Evolutionary conservation across 2,888 invertebrate species (phyloP), one percentile per base, ranked within the genome.

Genomic region (Enchytraeus crypticus): DNA sequence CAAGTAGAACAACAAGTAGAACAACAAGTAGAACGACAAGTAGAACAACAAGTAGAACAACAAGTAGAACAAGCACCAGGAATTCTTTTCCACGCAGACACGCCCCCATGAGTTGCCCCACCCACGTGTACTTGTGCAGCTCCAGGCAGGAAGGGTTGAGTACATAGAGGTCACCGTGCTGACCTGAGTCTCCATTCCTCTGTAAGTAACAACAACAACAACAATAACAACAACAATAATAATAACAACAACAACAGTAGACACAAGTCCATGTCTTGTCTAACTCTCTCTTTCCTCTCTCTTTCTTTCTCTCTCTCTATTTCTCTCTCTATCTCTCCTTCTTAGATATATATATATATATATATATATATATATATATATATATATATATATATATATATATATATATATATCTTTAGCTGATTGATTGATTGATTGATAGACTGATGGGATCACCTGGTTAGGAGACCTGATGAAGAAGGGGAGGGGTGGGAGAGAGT

Each of bases 41-140:
- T n/a, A n/a, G n/a, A n/a, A n/a, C n/a, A n/a, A n/a, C n/a, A n/a
- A n/a, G n/a, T n/a, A n/a, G n/a, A n/a, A n/a, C n/a, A n/a, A n/a
- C n/a, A n/a, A n/a, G n/a, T n/a, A n/a, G n/a, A n/a, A n/a, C n/a
- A n/a, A n/a, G n/a, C 61, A 77, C 77, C 65, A 79, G 68, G 63
- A 72, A 75, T 66, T 79, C 78, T 63, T 72, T 74, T 29, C 77
- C 73, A 45, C 79, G 68, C 34, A 79, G 69, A 67, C 78, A 79
- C 14, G 77, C 78, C 8, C 78, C 78, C 77, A 79, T 78, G 32
- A 79, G 66, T 63, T 78, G 73, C 5, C 79, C 79, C 26, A 79
- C 74, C 77, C 78, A 79, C 62, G 75, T 74, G 62, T 72, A 78
- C 61, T 74, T 73, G 5, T 66, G 64, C 53, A 74, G 71, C 53